A percentile compares a stretch with the other conserved stretches of the same genome.
Evolutionary conservation across 2,888 invertebrate genomes (phyloP).

Genomic region (Geophilus truncorum): DNA sequence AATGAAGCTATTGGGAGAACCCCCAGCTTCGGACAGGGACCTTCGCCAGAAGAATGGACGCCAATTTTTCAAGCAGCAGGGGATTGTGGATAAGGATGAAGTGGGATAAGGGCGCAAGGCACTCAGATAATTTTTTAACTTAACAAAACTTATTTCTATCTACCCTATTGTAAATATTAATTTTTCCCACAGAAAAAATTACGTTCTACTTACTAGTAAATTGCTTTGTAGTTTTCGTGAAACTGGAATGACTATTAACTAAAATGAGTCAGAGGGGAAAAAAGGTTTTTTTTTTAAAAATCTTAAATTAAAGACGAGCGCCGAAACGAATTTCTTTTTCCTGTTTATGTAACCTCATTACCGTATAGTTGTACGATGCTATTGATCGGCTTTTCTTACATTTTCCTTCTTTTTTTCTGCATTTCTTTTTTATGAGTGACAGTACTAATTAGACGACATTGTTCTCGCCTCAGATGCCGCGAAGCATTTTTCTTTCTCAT

Average conservation of each 20-base stretch:
- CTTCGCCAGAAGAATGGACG: not conserved
- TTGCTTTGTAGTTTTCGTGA: too few species aligned
- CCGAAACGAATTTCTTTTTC: not conserved
- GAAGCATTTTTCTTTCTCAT: constrained; percentile 15
- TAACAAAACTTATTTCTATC: not conserved
- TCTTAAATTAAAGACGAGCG: not conserved
- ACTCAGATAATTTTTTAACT: not conserved
- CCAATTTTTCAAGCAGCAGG: constrained; percentile 15
- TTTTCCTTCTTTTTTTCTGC: not conserved
- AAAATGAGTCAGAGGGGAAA: too few species aligned
- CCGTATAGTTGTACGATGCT: not conserved
- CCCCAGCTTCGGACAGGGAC: not conserved
- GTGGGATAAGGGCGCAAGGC: not conserved
- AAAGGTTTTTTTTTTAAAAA: too few species aligned
- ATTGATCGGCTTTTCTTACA: not conserved
- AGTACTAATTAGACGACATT: constrained; percentile 7
- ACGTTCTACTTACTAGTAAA: too few species aligned
- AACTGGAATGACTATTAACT: too few species aligned
- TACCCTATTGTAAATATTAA: too few species aligned
- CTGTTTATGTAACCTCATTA: not conserved
- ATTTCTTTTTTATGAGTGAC: not conserved
- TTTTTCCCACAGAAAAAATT: too few species aligned
- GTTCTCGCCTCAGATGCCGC: constrained; percentile 16
- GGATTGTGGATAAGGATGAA: constrained; percentile 16
- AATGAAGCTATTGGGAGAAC: constrained; percentile 8